A percentile compares a stretch with the other conserved stretches of the same genome.
These are phyloP conservation scores for Lepus americanus DNA, from an alignment of 2,113 vertebrate species.

Conservation along the genomic window DNA sequence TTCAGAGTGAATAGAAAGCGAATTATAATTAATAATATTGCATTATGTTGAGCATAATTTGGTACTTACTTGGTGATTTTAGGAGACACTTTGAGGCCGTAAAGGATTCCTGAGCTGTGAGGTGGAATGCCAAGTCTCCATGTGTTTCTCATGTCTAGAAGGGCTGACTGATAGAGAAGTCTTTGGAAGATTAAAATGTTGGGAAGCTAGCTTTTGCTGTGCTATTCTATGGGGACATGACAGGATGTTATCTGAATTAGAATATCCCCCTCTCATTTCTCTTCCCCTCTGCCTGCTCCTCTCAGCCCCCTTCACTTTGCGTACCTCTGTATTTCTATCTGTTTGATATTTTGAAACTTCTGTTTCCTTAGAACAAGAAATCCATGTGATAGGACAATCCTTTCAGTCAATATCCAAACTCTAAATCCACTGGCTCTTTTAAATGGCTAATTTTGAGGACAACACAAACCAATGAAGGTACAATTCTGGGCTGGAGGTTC, in stretches of 20 bases:
- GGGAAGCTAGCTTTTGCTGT: constrained; percentile 49
- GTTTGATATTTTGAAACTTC: constrained; percentile 3
- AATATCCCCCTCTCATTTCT: not conserved
- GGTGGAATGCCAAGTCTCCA: not conserved
- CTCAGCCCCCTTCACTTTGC: constrained; percentile 42
- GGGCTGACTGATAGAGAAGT: constrained; percentile 19
- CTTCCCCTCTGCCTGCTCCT: constrained; percentile 6
- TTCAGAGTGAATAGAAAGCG: constrained; percentile 54
- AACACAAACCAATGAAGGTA: not conserved
- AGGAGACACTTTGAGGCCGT: constrained; percentile 52
- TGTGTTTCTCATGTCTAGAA: constrained; percentile 28
- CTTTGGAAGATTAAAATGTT: not conserved
- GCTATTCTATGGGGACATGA: not conserved
- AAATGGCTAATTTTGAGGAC: constrained; percentile 34
- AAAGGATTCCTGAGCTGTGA: constrained; percentile 2
- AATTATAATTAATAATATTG: constrained; percentile 50
- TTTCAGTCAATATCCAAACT: constrained; percentile 36
- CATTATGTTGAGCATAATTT: not conserved
- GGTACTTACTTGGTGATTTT: constrained; percentile 36
- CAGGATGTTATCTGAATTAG: constrained; percentile 35
- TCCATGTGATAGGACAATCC: constrained; percentile 23
- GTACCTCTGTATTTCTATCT: constrained; percentile 43
- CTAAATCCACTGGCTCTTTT: not conserved
- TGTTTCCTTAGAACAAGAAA: constrained; percentile 56
- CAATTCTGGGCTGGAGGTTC: not conserved